Conservation (phyloP, 2,113 vertebrate species). For the Sterrhoptilus dennistouni region DNA sequence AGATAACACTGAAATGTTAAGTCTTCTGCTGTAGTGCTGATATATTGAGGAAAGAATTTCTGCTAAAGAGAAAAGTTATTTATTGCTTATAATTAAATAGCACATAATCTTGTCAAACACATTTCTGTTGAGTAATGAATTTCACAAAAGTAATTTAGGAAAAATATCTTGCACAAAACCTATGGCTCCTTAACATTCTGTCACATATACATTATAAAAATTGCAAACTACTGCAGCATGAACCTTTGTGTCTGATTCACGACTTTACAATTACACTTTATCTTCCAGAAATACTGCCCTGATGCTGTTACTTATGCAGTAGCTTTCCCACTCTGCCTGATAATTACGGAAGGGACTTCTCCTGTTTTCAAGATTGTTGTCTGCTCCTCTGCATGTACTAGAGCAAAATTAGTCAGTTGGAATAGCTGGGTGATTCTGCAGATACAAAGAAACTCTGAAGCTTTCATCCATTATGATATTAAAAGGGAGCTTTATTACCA, state of each 20-base stretch:
- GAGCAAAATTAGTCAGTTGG: not conserved
- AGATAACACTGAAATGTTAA: not conserved
- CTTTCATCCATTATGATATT: not conserved
- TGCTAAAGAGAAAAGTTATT: not conserved
- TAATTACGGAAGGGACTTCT: not conserved
- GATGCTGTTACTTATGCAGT: not conserved
- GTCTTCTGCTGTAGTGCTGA: not conserved
- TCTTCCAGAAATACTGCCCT: not conserved
- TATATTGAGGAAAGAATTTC: not conserved
- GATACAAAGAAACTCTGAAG: not conserved
- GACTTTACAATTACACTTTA: not conserved
- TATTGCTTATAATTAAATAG: slow-evolving; percentile 23
- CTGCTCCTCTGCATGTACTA: not conserved
- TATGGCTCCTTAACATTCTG: not conserved
- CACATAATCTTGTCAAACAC: not conserved
- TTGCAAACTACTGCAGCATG: not conserved
- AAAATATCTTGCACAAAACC: not conserved
- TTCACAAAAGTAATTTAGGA: slow-evolving; percentile 13
- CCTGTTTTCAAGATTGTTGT: not conserved
- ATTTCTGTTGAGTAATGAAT: slow-evolving; percentile 11
- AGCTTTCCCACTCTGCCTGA: not conserved
- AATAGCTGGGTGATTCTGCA: not conserved
- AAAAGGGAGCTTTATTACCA: not conserved
- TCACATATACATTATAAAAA: not conserved
- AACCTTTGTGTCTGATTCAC: not conserved